Evolutionary conservation across 30 jellyfish, hydroid and myxozoan genomes (phyloP), one percentile per base, ranked within the genome.

Genomic region (Aurelia sp.): DNA sequence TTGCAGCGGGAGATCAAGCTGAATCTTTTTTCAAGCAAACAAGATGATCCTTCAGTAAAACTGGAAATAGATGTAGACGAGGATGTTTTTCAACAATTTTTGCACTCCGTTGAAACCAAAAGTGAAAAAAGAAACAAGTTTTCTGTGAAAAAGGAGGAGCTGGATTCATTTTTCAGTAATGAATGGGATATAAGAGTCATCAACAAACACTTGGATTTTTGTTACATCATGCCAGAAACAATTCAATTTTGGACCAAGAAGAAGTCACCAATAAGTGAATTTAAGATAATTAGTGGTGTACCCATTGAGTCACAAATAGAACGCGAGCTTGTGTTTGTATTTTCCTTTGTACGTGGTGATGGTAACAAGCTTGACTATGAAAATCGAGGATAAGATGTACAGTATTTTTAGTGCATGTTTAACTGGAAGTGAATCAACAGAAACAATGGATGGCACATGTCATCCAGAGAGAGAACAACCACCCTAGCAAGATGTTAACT

Each of bases 151-250:
- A 65, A 65, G 20, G 19, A 65, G 30, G 30, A 22, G 33, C 76
- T 65, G 33, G 76, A 65, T 65, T 22, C 5, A 16, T 4, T 65
- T 13, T 13, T 65, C 19, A 3, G 7, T 2, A 13, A 22, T 71
- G 82, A 44, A 12, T 65, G 76, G 76, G 76, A 65, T 65, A 65
- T 18, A 3, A n/a, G 76, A 27, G 30, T 31, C 30, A 4, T 65
- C 44, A 65, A 65, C 9, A 65, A 65, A 65, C 76, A 65, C 17
- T 4, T 65, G 3, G 76, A 65, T 10, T 65, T 65, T 65, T 65
- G 76, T 10, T 65, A 2, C 47, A 52, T 65, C 4, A 65, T 65
- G 19, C 76, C 33, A 31, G 35, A 33, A 59, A 40, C 61, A 33
- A 5, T 33, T 38, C 38, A 80, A 64, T 17, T 60, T 63, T 31